Conservation (phyloP, 1,140 invertebrate species). For the Scaptomyza pallida region DNA sequence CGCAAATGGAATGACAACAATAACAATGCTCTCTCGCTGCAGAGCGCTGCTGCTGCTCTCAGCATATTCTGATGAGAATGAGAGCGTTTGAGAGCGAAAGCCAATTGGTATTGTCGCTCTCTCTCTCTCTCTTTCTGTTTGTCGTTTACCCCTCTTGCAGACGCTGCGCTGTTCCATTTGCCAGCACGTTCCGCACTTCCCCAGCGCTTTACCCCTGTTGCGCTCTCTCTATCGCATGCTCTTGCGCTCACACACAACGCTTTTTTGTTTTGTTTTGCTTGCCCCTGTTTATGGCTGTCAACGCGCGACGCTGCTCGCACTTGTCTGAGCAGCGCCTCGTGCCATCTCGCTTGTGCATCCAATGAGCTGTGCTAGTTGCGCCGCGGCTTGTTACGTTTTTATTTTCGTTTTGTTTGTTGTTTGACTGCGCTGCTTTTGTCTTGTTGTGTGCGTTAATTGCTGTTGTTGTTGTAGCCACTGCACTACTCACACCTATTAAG, state of each 20-base stretch:
- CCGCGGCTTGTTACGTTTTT: slow-evolving; percentile 26
- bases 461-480: slow-evolving; percentile 46
- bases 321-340: slow-evolving; percentile 26
- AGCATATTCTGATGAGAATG: slow-evolving; percentile 17
- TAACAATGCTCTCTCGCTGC: slow-evolving; percentile 30
- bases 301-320: slow-evolving; percentile 38
- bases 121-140: slow-evolving; percentile 7
- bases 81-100: slow-evolving; percentile 4
- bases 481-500: not conserved
- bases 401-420: slow-evolving; percentile 11
- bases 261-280: slow-evolving; percentile 29
- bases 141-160: slow-evolving; percentile 37
- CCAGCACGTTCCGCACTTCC: slow-evolving; percentile 37
- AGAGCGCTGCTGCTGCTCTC: slow-evolving; percentile 19
- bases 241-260: not conserved
- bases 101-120: slow-evolving; percentile 20
- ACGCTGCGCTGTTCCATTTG: slow-evolving; percentile 47
- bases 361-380: slow-evolving; percentile 59
- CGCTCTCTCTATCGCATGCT: slow-evolving; percentile 7
- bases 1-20: slow-evolving; percentile 32
- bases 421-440: slow-evolving; percentile 25
- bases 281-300: slow-evolving; percentile 35
- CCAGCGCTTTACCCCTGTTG: slow-evolving; percentile 34
- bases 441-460: slow-evolving; percentile 54
- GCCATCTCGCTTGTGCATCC: slow-evolving; percentile 60